Evolutionary conservation across 2,888 invertebrate species (phyloP).

Genomic region (Drosophila borborema): DNA sequence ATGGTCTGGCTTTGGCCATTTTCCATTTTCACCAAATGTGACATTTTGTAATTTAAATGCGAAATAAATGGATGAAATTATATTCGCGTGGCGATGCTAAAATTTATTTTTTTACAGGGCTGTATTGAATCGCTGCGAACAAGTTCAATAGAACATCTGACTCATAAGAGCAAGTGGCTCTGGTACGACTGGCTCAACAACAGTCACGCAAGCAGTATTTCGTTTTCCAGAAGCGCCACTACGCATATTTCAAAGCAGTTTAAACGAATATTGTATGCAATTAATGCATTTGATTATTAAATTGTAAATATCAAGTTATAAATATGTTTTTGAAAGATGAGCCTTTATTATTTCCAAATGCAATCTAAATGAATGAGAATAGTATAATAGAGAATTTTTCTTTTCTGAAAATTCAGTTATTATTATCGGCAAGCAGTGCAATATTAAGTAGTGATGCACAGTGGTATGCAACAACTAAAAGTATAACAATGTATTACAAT

Average conservation of each 20-base stretch:
- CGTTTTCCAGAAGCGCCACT: not conserved
- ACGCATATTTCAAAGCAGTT: not conserved
- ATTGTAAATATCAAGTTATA: not conserved
- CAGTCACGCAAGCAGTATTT: not conserved
- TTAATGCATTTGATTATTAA: not conserved
- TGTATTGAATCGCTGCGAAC: conserved; percentile 14
- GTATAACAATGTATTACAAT: no score
- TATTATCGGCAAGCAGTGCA: not conserved
- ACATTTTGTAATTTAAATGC: conserved; percentile 67
- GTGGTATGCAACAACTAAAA: not conserved
- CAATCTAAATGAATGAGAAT: not conserved
- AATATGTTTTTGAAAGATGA: not conserved
- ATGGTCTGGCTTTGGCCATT: conserved; percentile 88
- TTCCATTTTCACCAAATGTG: conserved; percentile 85
- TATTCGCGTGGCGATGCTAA: conserved; percentile 56
- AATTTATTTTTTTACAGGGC: conserved; percentile 26
- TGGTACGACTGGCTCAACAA: not conserved
- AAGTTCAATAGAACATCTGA: conserved; percentile 23
- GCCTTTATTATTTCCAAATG: not conserved
- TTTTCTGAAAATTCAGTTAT: not conserved
- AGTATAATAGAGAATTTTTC: not conserved
- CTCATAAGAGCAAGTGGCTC: conserved; percentile 10
- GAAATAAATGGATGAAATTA: conserved; percentile 40
- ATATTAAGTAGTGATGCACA: not conserved
- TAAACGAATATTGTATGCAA: not conserved